A percentile compares a stretch with the other conserved stretches of the same genome.
Evolutionary conservation across 1,140 invertebrate species (phyloP).

Genomic region (Mizuhopecten yessoensis): DNA sequence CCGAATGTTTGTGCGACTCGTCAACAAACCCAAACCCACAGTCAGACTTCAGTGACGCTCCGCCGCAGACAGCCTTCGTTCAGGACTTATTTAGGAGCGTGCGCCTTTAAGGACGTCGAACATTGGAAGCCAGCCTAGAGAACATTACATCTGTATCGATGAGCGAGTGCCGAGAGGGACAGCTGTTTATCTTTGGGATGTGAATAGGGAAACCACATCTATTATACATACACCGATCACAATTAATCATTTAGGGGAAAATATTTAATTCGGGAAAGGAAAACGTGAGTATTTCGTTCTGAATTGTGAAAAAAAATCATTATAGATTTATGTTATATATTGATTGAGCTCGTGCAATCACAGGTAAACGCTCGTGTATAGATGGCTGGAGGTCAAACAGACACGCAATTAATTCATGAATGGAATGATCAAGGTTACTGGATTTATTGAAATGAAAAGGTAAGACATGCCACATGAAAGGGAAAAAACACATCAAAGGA

Average conservation of each 20-base stretch:
- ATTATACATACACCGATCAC: not conserved
- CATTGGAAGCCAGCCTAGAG: not conserved
- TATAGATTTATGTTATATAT: not conserved
- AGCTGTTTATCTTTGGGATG: not conserved
- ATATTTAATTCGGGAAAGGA: not conserved
- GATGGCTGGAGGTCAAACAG: not conserved
- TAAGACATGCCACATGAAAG: not conserved
- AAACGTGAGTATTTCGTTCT: not conserved
- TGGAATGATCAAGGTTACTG: not conserved
- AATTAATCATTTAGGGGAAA: not conserved
- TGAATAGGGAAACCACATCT: not conserved
- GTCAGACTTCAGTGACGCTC: not conserved
- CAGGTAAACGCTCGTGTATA: no score
- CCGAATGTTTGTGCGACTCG: not conserved
- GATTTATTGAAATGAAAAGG: not conserved
- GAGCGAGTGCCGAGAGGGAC: not conserved
- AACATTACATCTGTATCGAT: not conserved
- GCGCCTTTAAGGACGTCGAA: not conserved
- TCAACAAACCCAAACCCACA: not conserved
- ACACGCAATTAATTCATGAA: not conserved
- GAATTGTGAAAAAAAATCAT: no score
- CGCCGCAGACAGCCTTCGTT: not conserved
- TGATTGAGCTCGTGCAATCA: not conserved
- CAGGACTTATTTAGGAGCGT: not conserved
- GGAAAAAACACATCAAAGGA: no score